These are phyloP conservation scores for Rhagoletis pomonella DNA, from an alignment of 1,140 invertebrate genomes.

Conservation along the genomic window DNA sequence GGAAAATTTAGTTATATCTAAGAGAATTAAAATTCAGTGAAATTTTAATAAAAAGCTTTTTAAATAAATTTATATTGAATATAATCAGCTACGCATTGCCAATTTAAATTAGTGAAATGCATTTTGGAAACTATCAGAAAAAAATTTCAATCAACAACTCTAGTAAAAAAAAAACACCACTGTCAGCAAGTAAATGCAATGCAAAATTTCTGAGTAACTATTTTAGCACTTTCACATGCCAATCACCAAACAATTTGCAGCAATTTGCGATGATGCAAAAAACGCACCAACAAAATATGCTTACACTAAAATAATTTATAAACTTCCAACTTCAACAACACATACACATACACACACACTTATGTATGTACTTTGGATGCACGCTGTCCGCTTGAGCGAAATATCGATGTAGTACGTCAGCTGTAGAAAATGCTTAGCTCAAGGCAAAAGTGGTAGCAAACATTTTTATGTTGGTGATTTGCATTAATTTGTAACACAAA, in stretches of 20 bases:
- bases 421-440: background rate
- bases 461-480: constrained; percentile 5
- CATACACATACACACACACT: too few species aligned
- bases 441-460: constrained; percentile 25
- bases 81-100: too few species aligned
- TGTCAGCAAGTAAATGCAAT: background rate
- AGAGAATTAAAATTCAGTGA: too few species aligned
- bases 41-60: too few species aligned
- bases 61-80: too few species aligned
- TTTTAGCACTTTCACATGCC: background rate
- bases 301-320: background rate
- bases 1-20: too few species aligned
- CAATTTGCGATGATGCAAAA: background rate
- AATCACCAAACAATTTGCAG: background rate
- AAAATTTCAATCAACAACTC: too few species aligned
- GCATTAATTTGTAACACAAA: constrained; percentile 44
- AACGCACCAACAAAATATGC: background rate
- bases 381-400: background rate
- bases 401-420: background rate
- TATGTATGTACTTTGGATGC: too few species aligned
- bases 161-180: background rate
- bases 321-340: too few species aligned
- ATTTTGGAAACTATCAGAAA: too few species aligned
- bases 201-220: background rate
- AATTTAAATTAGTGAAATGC: too few species aligned